A percentile compares a stretch with the other conserved stretches of the same genome.
Evolutionary conservation across 2,888 invertebrate genomes (phyloP).

Genomic region (Dysmachus trigonus): DNA sequence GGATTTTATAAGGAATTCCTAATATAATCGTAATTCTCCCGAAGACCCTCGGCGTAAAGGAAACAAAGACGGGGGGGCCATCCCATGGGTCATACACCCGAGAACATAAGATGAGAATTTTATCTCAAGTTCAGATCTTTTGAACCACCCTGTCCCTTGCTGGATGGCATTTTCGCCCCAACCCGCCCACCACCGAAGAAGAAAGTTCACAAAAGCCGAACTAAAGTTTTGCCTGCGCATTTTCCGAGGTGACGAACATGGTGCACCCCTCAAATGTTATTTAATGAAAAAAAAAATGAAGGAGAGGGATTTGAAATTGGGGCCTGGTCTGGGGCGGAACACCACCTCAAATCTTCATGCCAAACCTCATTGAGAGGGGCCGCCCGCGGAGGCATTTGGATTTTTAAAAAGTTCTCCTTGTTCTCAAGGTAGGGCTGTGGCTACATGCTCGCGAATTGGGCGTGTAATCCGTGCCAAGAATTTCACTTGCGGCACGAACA

Average conservation of each 20-base stretch:
- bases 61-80: not conserved
- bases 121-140: slow-evolving; percentile 23
- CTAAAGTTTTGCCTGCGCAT: slow-evolving; percentile 1
- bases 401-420: slow-evolving; percentile 14
- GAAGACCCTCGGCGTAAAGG: not conserved
- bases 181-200: not conserved
- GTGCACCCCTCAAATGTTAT: not conserved
- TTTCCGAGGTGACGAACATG: not conserved
- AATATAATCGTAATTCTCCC: slow-evolving; percentile 3
- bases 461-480: slow-evolving; percentile 17
- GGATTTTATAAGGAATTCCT: slow-evolving; percentile 11
- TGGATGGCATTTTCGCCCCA: not conserved
- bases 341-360: not conserved
- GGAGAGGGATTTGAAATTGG: not conserved
- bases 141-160: not conserved
- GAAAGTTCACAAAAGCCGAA: not conserved
- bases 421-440: not conserved
- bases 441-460: not conserved
- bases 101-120: slow-evolving; percentile 13
- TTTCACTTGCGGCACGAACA: not conserved
- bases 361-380: not conserved
- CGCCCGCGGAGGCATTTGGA: not conserved
- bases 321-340: not conserved
- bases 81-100: slow-evolving; percentile 2
- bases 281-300: slow-evolving; percentile 17